Evolutionary conservation across 2,797 vertebrate genomes (phyloP), one percentile per base, ranked within the genome.

Genomic region (Myotis pilosus): DNA sequence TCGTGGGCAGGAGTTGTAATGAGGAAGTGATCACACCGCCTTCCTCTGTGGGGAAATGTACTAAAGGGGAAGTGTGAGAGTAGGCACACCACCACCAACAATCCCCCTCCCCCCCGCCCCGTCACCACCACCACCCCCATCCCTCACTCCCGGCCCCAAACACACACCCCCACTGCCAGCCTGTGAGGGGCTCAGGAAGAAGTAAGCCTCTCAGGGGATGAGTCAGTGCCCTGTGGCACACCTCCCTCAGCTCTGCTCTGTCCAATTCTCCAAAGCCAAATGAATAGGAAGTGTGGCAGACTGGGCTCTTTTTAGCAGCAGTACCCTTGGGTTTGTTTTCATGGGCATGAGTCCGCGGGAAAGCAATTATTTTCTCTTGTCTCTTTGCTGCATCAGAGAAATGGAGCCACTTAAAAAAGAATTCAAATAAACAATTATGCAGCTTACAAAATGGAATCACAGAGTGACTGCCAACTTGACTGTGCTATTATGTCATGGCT

Each of bases 271-370:
- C 82, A 82, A 81, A 92, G 92, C 93, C 85, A 95, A 92, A 86
- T 47, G 95, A 96, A 94, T 96, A 95, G 95, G 96, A 96, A 97
- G 68, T 71, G 78, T 41, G 79, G 87, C 78, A 96, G 96, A 95
- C 69, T 74, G 22, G 89, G 17, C 71, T 82, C 81, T 76, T 96
- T 94, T 94, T 88, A 94, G 96, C 66, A 66, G 81, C 47, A 19
- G 87, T 86, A 36, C 36, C 15, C 79, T 92, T 68, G 82, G 74
- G 72, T 85, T 95, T 97, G 93, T 96, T 97, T 95, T 83, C 62
- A 8, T 85, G 60, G 92, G 87, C 94, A 23, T 2, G 60, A 78
- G 51, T 89, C 92, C 93, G 47, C 82, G 44, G 88, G 90, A 93
- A 95, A 80, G 75, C 85, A 88, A 92, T 85, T 69, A 53, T 94